Evolutionary conservation across 2,797 vertebrate genomes (phyloP), one percentile per base, ranked within the genome.

Genomic region (Muraenolepis orangiensis): DNA sequence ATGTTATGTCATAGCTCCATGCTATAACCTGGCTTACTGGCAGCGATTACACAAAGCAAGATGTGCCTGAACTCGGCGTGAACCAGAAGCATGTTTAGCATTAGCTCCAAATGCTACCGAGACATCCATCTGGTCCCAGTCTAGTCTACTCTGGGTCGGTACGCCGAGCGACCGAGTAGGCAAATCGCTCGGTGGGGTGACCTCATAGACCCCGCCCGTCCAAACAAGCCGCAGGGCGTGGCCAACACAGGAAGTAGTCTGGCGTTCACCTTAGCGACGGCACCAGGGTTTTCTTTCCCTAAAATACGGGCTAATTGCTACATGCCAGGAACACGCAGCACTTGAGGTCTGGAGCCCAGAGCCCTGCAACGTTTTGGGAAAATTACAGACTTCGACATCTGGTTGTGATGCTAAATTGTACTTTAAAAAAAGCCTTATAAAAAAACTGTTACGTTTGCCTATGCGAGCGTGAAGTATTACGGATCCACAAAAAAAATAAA

Each of bases 311-410:
- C 91, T 94, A 94, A 95, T 94, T 93, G 91, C 93, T 86, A 93
- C 86, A 90, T 93, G 89, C 89, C 77, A 76, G 88, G 82, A 91
- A 88, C 88, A 88, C 85, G 82, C 82, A 85, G 87, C 85, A 85
- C 71, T 91, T 93, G 86, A 89, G 93, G 93, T 93, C 93, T 93
- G 88, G 90, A 90, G 84, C 87, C 87, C 78, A 51, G 13, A 82
- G 86, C 82, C 82, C 85, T 83, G 81, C 5, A 78, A 91, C 88
- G 89, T 91, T 87, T 86, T 78, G 87, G 88, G 92, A 92, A 93
- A 93, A 94, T 94, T 91, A 94, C 83, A 93, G 91, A 83, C 82
- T 77, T 5, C 86, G 82, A 93, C 92, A 94, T 94, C 93, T 95
- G 94, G 91, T 92, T 90, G 87, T 89, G 91, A 93, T 94, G 90